phyloP scores from a whole-genome alignment of 1,140 invertebrate genomes.

The Stegodyphus mimosarum region DNA sequence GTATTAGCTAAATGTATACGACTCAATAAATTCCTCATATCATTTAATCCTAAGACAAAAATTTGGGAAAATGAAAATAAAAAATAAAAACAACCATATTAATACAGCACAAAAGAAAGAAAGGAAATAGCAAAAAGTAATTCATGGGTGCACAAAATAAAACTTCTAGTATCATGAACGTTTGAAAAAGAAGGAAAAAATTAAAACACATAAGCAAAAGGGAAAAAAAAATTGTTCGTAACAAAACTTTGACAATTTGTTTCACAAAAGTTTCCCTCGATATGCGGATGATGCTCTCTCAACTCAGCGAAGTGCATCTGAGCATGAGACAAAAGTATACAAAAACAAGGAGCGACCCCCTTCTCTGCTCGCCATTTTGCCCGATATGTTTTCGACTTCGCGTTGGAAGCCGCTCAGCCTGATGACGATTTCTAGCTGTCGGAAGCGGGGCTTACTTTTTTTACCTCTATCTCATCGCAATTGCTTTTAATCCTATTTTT shows the following conservation, averaged over 20 bases:
- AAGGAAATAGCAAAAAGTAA: too few relatives aligned
- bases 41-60: too few relatives aligned
- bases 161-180: too few relatives aligned
- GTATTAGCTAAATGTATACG: too few relatives aligned
- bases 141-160: too few relatives aligned
- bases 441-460: neutral
- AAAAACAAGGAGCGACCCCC: constrained; percentile 23
- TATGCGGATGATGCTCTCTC: constrained; percentile 10
- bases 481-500: neutral
- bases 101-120: too few relatives aligned
- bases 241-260: neutral
- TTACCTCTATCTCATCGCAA: neutral
- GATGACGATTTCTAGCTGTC: neutral
- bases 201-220: neutral
- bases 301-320: constrained; percentile 22
- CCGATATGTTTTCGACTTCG: neutral
- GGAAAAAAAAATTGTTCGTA: neutral
- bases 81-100: too few relatives aligned
- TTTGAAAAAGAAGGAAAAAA: neutral
- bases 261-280: neutral
- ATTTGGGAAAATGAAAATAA: too few relatives aligned
- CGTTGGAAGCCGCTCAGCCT: too few relatives aligned
- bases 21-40: too few relatives aligned
- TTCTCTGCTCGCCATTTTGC: neutral
- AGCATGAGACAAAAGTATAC: constrained; percentile 11